These are phyloP conservation scores for Halocynthia aurantium DNA, from an alignment of 23 tunicate species.

Conservation along the genomic window DNA sequence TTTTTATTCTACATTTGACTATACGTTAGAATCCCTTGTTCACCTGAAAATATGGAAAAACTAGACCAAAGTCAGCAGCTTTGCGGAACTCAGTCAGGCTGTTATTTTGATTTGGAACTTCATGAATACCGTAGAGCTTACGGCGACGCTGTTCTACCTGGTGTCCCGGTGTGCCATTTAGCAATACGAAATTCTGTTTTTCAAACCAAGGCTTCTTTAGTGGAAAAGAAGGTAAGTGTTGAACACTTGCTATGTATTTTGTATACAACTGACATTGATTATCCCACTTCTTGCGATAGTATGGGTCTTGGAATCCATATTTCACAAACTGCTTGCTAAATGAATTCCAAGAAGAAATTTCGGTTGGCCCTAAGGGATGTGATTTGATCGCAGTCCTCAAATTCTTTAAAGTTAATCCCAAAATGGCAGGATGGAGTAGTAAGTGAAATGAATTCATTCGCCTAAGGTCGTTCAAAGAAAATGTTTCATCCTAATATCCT, in stretches of 20 bases:
- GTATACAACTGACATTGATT: not conserved
- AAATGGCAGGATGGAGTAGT: conserved; percentile 84
- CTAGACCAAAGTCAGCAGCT: not conserved
- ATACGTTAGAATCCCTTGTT: conserved; percentile 58
- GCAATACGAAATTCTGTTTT: conserved; percentile 68
- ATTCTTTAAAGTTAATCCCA: conserved; percentile 36
- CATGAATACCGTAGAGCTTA: conserved; percentile 32
- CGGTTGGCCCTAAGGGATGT: conserved; percentile 42
- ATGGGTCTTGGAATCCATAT: conserved; percentile 53
- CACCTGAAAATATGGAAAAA: conserved; percentile 13
- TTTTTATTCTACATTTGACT: not conserved
- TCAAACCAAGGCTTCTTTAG: conserved; percentile 19
- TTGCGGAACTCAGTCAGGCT: conserved; percentile 72
- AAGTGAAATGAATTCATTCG: not conserved
- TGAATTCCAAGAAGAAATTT: conserved; percentile 34
- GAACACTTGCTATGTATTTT: not conserved
- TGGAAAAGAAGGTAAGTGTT: conserved; percentile 21
- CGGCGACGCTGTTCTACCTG: conserved; percentile 73
- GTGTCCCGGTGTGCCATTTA: conserved; percentile 84
- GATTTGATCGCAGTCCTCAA: conserved; percentile 46
- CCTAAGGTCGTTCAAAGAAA: not conserved
- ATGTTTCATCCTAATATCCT: not conserved
- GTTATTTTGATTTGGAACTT: conserved; percentile 56
- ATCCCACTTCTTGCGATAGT: not conserved
- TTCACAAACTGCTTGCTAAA: conserved; percentile 52